Conservation (phyloP, 2,888 invertebrate species). For the Apodemia mormo region DNA sequence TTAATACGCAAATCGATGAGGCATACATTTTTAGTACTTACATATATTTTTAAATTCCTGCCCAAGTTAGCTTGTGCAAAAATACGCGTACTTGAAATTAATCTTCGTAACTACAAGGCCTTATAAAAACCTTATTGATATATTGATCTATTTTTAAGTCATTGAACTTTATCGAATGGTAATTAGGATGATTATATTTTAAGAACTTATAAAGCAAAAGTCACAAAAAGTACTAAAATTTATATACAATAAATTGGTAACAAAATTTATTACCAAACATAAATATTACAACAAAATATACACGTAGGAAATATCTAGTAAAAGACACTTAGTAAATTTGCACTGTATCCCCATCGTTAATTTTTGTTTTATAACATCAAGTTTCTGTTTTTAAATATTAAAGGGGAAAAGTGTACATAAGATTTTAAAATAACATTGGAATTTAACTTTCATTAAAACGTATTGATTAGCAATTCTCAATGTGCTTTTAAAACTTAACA, state of each 20-base stretch:
- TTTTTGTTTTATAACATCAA: no score
- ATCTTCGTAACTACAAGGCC: not conserved
- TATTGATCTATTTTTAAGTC: not conserved
- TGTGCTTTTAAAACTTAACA: no score
- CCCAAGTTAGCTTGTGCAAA: no score
- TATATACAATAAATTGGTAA: slow-evolving; percentile 40
- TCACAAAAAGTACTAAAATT: not conserved
- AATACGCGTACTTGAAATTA: no score
- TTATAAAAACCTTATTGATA: not conserved
- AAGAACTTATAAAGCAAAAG: not conserved
- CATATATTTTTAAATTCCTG: not conserved
- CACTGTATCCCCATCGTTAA: no score
- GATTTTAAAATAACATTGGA: no score
- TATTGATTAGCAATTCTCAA: no score
- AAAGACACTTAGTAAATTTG: no score
- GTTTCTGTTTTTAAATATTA: no score
- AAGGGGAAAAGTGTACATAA: no score
- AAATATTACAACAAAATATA: slow-evolving; percentile 69
- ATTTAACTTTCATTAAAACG: no score
- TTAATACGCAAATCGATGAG: no score
- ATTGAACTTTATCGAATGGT: not conserved
- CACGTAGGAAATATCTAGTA: slow-evolving; percentile 53
- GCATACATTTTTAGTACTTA: not conserved
- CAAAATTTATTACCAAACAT: slow-evolving; percentile 70
- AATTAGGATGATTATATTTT: not conserved